A percentile compares a stretch with the other conserved stretches of the same genome.
Conservation (phyloP, 1,140 invertebrate genomes). For the Ylistrum balloti region DNA sequence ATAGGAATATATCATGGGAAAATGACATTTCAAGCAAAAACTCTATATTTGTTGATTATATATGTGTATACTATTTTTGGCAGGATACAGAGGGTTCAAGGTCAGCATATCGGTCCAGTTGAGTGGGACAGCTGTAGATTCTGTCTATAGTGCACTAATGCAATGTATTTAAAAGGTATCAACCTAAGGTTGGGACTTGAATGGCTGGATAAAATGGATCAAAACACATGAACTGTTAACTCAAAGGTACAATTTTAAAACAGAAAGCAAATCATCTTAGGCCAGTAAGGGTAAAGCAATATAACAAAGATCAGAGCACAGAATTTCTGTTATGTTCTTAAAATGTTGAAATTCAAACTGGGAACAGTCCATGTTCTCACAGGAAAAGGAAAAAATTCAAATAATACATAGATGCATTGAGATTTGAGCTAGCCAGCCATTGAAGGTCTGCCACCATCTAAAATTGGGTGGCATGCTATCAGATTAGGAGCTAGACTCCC, state of each 20-base stretch:
- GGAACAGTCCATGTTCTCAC: neutral
- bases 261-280: neutral
- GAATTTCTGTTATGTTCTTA: neutral
- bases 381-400: neutral
- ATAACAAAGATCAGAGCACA: too few relatives aligned
- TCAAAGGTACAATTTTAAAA: neutral
- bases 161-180: conserved; percentile 22
- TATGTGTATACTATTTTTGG: neutral
- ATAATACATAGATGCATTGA: neutral
- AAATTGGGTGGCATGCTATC: neutral
- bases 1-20: conserved; percentile 15
- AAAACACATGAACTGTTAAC: neutral
- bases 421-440: neutral
- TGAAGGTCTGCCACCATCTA: conserved; percentile 31
- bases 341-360: neutral
- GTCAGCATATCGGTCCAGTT: neutral
- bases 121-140: neutral
- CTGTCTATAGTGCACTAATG: conserved; percentile 38
- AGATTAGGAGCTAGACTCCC: conserved; percentile 14
- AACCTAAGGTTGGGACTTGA: neutral
- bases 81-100: neutral
- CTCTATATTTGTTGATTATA: neutral
- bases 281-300: neutral
- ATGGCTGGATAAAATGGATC: neutral
- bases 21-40: neutral